Evolutionary conservation across 2,888 invertebrate genomes (phyloP).

Genomic region (Nemurella pictetii): DNA sequence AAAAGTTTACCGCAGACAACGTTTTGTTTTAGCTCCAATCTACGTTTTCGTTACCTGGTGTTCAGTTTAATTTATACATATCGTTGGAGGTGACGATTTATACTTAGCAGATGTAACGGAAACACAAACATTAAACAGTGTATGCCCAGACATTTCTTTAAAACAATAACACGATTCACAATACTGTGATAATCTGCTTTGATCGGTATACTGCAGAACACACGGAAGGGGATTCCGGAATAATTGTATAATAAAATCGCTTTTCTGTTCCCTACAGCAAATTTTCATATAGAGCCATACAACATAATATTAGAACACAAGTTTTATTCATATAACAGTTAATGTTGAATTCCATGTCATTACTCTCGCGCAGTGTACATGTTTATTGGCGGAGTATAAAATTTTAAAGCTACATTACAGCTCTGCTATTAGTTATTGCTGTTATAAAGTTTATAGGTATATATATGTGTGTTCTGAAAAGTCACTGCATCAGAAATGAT

Average conservation of each 20-base stretch:
- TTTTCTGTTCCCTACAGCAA: too few relatives aligned
- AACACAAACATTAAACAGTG: not conserved
- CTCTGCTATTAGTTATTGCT: not conserved
- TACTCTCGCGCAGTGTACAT: not conserved
- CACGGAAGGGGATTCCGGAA: too few relatives aligned
- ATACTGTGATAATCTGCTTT: too few relatives aligned
- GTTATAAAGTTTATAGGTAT: not conserved
- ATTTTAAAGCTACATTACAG: not conserved
- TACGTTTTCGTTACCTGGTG: not conserved
- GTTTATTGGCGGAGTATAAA: not conserved
- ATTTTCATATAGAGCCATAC: too few relatives aligned
- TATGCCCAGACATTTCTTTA: too few relatives aligned
- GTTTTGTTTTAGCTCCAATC: not conserved
- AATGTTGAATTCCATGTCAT: not conserved
- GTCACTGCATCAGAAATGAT: not conserved
- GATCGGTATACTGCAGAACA: too few relatives aligned
- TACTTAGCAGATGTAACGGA: not conserved
- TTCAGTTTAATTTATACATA: not conserved
- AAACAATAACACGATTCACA: too few relatives aligned
- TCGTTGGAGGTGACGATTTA: not conserved
- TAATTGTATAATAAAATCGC: too few relatives aligned
- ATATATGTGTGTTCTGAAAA: not conserved
- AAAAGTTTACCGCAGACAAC: not conserved
- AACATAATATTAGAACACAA: too few relatives aligned
- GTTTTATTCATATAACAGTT: not conserved